These are phyloP conservation scores for Gallinago jamesoni DNA, from an alignment of 2,113 vertebrate genomes.

Conservation along the genomic window DNA sequence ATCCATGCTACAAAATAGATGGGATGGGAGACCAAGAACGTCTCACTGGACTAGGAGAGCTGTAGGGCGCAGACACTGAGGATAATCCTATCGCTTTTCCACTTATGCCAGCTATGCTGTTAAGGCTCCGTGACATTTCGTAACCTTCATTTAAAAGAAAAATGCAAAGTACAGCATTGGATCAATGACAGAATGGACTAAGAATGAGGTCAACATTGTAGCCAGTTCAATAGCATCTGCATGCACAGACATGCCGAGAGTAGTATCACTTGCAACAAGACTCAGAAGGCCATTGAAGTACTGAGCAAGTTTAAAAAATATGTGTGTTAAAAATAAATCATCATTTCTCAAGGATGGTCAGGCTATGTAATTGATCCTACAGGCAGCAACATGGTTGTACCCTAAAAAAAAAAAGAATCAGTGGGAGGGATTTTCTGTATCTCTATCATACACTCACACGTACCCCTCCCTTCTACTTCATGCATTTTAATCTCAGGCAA, in stretches of 20 bases:
- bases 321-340: neutral
- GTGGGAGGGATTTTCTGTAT: neutral
- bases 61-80: constrained; percentile 87
- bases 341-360: constrained; percentile 14
- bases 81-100: constrained; percentile 84
- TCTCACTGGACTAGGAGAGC: constrained; percentile 88
- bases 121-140: constrained; percentile 90
- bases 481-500: constrained; percentile 24
- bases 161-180: constrained; percentile 77
- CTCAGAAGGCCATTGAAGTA: constrained; percentile 49
- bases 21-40: constrained; percentile 89
- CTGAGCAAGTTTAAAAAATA: neutral
- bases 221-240: constrained; percentile 72
- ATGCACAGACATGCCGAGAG: constrained; percentile 80
- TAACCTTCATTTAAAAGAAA: constrained; percentile 90
- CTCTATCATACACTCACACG: neutral
- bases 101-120: constrained; percentile 85
- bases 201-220: constrained; percentile 79
- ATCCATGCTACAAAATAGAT: constrained; percentile 87
- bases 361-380: constrained; percentile 44
- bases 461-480: constrained; percentile 31
- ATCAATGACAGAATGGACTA: constrained; percentile 84
- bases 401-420: constrained; percentile 34
- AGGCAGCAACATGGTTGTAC: constrained; percentile 34
- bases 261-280: constrained; percentile 72